Evolutionary conservation across 2,888 invertebrate species (phyloP), one percentile per base, ranked within the genome.

Genomic region (Chironomus riparius): DNA sequence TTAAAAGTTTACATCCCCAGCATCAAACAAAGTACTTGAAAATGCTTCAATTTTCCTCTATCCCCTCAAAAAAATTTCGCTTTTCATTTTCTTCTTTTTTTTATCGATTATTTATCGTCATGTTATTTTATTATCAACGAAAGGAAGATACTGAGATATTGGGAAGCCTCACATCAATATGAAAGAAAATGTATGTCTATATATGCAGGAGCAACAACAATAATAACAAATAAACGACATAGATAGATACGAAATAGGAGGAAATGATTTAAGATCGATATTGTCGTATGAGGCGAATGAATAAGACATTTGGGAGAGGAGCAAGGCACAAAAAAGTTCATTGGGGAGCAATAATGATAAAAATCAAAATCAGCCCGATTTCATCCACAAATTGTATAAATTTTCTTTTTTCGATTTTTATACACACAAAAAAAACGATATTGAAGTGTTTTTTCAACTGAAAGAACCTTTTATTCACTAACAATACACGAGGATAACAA

Each of bases 91-190:
- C 71, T n/a, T 71, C 71, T 68, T 48, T 70, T 48, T 15, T 62
- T 56, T 22, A 65, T 65, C 72, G 61, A 73, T 73, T 73, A 73
- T 73, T 62, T 73, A 73, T 73, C 47, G 72, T 47, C 24, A 73
- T 73, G 72, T 73, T 73, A 73, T 73, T 73, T 73, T 73, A 61
- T 73, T 61, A 73, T 73, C 47, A 47, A 71, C n/a, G 15, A 38
- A 38, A 38, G 10, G 10, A 56, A 50, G 2, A 24, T 24, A 15
- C 4, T 7, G 15, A 56, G 6, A 56, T 18, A 56, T n/a, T 18
- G 4, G 18, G 18, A 56, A 18, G n/a, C 18, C 56, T 56, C 18
- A 18, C 56, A 56, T 56, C 15, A 18, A 38, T 38, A 38, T 10
- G 10, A 38, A 38, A 28, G 5, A 28, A 28, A 38, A 38, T 10